These are phyloP conservation scores for Tonatia bakeri DNA, from an alignment of 2,113 vertebrate species.

Conservation along the genomic window DNA sequence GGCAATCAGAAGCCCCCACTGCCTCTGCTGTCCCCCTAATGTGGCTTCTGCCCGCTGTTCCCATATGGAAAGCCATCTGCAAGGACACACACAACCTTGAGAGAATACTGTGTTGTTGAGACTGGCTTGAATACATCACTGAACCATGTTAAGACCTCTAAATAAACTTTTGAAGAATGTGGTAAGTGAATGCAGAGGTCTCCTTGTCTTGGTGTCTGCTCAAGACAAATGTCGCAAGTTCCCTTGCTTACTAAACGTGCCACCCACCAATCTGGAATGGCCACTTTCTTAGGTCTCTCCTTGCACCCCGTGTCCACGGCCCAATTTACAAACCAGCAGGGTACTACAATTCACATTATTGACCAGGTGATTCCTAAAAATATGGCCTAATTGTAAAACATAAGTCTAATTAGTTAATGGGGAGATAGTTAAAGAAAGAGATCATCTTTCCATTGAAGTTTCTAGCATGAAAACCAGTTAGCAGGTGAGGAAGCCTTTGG, in stretches of 20 bases:
- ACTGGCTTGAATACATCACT: too few species aligned
- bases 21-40: neutral
- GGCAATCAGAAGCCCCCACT: neutral
- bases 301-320: neutral
- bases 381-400: neutral
- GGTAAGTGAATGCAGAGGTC: neutral
- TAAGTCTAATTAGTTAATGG: neutral
- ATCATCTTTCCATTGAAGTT: neutral
- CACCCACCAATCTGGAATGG: neutral
- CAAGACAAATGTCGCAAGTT: neutral
- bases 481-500: neutral
- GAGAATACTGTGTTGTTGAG: neutral
- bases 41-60: neutral
- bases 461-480: neutral
- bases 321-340: neutral
- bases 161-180: neutral
- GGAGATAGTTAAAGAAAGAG: neutral
- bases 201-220: fast-evolving
- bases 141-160: neutral
- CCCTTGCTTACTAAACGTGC: neutral
- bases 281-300: neutral
- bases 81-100: neutral
- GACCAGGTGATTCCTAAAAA: neutral
- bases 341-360: neutral
- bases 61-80: neutral